Conservation (phyloP, 2,113 vertebrate genomes). For the Syngnathoides biaculeatus region DNA sequence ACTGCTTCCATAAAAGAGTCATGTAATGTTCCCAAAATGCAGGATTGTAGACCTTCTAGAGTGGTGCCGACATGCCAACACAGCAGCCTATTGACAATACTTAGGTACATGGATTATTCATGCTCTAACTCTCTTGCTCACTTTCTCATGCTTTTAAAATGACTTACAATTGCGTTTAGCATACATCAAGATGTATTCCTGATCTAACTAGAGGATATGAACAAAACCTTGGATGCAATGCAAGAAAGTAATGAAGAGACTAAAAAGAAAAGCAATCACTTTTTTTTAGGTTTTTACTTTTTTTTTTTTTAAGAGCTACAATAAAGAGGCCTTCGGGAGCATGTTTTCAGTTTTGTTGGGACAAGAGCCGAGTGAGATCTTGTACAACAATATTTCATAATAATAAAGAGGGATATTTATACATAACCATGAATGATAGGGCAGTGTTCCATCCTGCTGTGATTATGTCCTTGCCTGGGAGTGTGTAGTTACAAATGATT, state of each 20-base stretch:
- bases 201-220: conserved; percentile 1
- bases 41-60: conserved; percentile 56
- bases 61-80: conserved; percentile 54
- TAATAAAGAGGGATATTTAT: conserved; percentile 34
- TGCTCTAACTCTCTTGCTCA: conserved; percentile 21
- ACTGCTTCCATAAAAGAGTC: conserved; percentile 42
- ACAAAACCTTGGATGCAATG: conserved; percentile 1
- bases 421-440: conserved; percentile 55
- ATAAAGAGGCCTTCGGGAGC: conserved; percentile 23
- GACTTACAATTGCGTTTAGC: conserved; percentile 35
- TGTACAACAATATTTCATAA: conserved; percentile 29
- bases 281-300: neutral
- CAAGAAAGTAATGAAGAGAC: conserved; percentile 5
- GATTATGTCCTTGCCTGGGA: conserved; percentile 60
- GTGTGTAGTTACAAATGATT: conserved; percentile 61
- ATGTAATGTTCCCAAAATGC: conserved; percentile 44
- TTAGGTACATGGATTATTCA: conserved; percentile 67
- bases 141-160: conserved; percentile 36
- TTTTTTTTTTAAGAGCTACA: conserved; percentile 4
- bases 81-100: conserved; percentile 62
- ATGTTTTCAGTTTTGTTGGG: conserved; percentile 30
- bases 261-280: neutral
- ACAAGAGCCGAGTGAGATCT: conserved; percentile 30
- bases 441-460: conserved; percentile 56
- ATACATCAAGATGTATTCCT: conserved; percentile 21